A percentile compares a stretch with the other conserved stretches of the same genome.
Evolutionary conservation across 2,888 invertebrate genomes (phyloP).

Genomic region (Conchocele bisecta): DNA sequence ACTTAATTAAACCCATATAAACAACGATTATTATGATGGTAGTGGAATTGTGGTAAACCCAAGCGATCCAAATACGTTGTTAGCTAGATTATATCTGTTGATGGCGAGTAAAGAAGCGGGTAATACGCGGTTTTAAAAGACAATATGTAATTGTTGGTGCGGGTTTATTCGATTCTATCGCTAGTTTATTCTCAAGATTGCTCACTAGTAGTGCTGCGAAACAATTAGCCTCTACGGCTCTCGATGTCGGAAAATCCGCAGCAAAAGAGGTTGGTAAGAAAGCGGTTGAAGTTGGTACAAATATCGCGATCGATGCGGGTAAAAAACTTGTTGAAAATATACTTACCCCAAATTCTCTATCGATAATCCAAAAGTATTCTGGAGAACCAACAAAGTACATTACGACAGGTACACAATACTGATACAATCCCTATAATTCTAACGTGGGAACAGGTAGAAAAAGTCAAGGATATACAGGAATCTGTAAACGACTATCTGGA

Average conservation of each 20-base stretch:
- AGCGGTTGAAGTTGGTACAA: conserved; percentile 25
- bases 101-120: no score
- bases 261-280: conserved; percentile 27
- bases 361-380: conserved; percentile 14
- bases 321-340: conserved; percentile 27
- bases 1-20: background rate
- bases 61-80: conserved; percentile 5
- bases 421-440: background rate
- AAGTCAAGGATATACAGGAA: conserved; percentile 4
- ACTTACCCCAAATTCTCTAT: conserved; percentile 15
- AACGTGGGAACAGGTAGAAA: background rate
- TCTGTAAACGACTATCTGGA: background rate
- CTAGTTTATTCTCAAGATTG: conserved; percentile 20
- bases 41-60: background rate
- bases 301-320: conserved; percentile 20
- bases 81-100: conserved; percentile 9
- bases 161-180: conserved; percentile 29
- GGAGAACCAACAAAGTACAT: conserved; percentile 6
- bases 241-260: conserved; percentile 20
- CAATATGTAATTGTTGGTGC: conserved; percentile 35
- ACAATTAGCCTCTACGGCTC: conserved; percentile 17
- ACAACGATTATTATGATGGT: background rate
- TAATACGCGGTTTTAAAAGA: conserved; percentile 33
- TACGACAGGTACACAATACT: background rate
- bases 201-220: conserved; percentile 23